Base-by-base conservation (phyloP, 2,797 vertebrate genomes). In the Acanthis flammea region DNA sequence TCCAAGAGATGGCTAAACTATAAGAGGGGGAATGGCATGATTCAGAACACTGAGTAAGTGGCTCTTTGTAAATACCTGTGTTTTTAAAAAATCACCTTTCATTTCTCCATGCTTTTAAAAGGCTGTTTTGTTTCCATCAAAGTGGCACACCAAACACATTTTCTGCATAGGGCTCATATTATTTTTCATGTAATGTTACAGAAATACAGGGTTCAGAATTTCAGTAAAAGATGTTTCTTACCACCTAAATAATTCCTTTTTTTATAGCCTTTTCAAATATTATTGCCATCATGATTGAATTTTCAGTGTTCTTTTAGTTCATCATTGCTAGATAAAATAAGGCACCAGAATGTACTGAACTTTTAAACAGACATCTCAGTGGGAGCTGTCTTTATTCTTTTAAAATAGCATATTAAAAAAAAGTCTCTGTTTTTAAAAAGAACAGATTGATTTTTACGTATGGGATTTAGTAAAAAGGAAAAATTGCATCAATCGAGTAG, bases 1-100 rank as follows among this genome's bases (percentile, higher is more conserved):
- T 98, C 97, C 95, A 92, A 98, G 98, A 98, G 98, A 98, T 98
- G 97, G 98, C 97, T 85, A 92, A 96, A 96, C 81, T 97, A 31
- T 47, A 39, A 94, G 94, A 91, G 95, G 92, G 91, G 97, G 97
- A 98, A 98, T 81, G 97, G 98, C 97, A 98, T 95, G 90, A 98
- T 98, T 98, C 98, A 97, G 98, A 97, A 81, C 6, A 55, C 62
- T 45, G 98, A 98, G 84, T 86, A 96, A 96, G 97, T 78, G 94
- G 67, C 58, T 95, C 63, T 92, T 28, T 86, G 87, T 95, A 96
- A 97, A 96, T 97, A 97, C 92, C 90, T 95, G 87, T 57, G 79
- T 41, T 91, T 87, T 94, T 94, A 47, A 76, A 88, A 97, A 96
- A 96, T 95, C 92, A 97, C 86, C 91, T 96, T 96, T 95, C 85